Evolutionary conservation across 2,888 invertebrate species (phyloP).

Genomic region (Hoplodrina blanda): DNA sequence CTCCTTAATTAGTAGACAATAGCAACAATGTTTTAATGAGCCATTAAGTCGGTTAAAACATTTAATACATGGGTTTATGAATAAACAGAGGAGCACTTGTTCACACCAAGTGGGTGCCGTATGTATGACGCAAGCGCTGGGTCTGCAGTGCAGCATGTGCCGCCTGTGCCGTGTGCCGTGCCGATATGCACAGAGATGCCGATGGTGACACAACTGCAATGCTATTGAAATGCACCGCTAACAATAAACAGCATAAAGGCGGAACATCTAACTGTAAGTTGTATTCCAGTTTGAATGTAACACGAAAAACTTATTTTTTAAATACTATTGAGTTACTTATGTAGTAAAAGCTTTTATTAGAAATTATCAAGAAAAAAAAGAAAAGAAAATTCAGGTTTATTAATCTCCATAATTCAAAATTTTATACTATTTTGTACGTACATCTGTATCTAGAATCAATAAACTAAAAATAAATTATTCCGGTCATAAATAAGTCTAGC

Average conservation of each 20-base stretch:
- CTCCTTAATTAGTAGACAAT: conserved; percentile 87
- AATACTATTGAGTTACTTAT: neutral
- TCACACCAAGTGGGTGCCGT: conserved; percentile 70
- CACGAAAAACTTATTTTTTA: neutral
- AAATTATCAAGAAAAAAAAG: neutral
- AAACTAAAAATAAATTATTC: conserved; percentile 32
- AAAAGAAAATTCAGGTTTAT: neutral
- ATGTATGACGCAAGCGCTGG: conserved; percentile 74
- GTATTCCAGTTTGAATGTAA: conserved; percentile 24
- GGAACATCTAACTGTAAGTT: conserved; percentile 13
- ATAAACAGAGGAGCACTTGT: conserved; percentile 79
- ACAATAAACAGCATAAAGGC: conserved; percentile 14
- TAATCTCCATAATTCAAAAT: neutral
- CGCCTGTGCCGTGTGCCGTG: conserved; percentile 16
- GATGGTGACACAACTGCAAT: conserved; percentile 49
- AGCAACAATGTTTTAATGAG: conserved; percentile 80
- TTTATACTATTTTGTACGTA: neutral
- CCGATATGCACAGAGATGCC: conserved; percentile 43
- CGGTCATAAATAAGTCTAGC: conserved; percentile 22
- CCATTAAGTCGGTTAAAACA: conserved; percentile 79
- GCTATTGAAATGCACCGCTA: conserved; percentile 48
- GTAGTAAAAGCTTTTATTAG: neutral
- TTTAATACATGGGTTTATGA: conserved; percentile 70
- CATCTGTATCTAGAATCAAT: conserved; percentile 23
- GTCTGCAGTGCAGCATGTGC: conserved; percentile 13